Conservation (phyloP, 2,888 invertebrate genomes). For the Prosopocoilus inquinatus region DNA sequence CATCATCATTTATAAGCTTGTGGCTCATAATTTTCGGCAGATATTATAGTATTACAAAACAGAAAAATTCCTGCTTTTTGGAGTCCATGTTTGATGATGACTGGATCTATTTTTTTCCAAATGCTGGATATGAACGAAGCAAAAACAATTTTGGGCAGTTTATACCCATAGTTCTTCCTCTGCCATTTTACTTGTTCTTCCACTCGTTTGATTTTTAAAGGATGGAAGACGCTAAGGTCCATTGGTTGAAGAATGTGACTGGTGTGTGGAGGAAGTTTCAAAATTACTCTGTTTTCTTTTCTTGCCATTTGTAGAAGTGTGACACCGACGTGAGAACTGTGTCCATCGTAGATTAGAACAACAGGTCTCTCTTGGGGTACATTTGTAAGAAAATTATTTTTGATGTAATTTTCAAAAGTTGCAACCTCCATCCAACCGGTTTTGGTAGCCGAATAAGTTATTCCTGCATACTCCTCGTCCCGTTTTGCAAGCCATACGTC, state of each 20-base stretch:
- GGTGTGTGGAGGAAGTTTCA: slow-evolving; percentile 32
- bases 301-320: slow-evolving; percentile 28
- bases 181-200: not conserved
- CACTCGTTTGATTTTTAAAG: not conserved
- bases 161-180: not conserved
- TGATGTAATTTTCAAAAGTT: slow-evolving; percentile 32
- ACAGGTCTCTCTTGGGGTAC: slow-evolving; percentile 26
- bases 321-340: slow-evolving; percentile 30
- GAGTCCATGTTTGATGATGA: not conserved
- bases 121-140: not conserved
- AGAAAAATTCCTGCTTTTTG: not conserved
- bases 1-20: not conserved
- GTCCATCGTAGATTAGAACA: slow-evolving; percentile 35
- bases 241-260: slow-evolving; percentile 34
- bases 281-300: slow-evolving; percentile 25
- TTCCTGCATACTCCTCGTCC: slow-evolving; percentile 27
- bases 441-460: slow-evolving; percentile 34
- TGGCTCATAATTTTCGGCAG: not conserved
- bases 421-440: slow-evolving; percentile 35
- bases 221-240: slow-evolving; percentile 33
- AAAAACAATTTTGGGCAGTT: not conserved
- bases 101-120: not conserved
- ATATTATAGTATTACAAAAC: not conserved
- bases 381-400: slow-evolving; percentile 21
- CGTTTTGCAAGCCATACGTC: slow-evolving; percentile 35